Evolutionary conservation across 2,888 invertebrate genomes (phyloP), one percentile per base, ranked within the genome.

Genomic region (Meiosimyza decipiens): DNA sequence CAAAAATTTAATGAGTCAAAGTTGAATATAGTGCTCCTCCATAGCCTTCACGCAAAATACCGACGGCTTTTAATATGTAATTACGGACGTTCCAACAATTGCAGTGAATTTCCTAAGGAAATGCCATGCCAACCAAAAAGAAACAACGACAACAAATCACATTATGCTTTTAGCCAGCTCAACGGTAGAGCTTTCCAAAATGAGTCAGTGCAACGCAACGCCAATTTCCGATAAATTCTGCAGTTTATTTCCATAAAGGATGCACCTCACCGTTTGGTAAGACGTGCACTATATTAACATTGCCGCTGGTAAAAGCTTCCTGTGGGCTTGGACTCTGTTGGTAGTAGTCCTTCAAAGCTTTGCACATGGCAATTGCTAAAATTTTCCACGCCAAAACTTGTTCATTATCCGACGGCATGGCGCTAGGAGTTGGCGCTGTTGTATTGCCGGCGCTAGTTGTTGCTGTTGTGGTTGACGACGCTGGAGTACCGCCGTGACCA

Each of bases 311-410:
- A 64, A 74, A 77, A 51, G 77, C 72, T 49, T 76, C 75, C 18
- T 75, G 68, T 7, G 74, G 68, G 2, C 33, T 51, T 1, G 73
- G 70, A 28, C 79, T 82, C 75, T 83, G 81, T n/a, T 78, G 75
- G 72, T 84, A 84, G 63, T 85, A 85, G 40, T 85, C 83, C 52
- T 85, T 84, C 16, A 85, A 76, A 5, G 83, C 85, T 71, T 86
- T 84, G 72, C 85, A 85, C 82, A 85, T 84, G 64, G 85, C 82
- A 54, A 84, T 71, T 1, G 85, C 85, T 3, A 85, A 80, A 65
- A 84, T 76, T 76, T 85, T 84, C 85, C 85, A 85, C 55, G 84
- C 85, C 22, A 81, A 64, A 68, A 82, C 69, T 73, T 84, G 82
- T 71, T 79, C 78, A 60, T 72, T 80, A 15, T 73, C 71, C 11